phyloP scores from a whole-genome alignment of 2,888 invertebrate species.

The Isoperla grammatica region DNA sequence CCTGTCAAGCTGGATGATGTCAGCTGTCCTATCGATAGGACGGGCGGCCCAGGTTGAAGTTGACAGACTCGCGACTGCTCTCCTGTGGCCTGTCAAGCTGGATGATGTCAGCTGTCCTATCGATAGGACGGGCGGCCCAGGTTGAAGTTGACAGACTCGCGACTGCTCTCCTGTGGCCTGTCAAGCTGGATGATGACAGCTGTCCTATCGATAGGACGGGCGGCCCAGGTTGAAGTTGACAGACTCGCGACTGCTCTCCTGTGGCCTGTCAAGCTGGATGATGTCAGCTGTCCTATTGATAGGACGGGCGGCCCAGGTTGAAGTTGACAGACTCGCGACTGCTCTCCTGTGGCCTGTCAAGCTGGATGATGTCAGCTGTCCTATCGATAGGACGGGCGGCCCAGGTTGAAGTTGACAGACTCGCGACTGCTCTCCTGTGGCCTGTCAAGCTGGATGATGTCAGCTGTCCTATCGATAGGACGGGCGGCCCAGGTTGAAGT shows the following conservation, averaged over 20 bases:
- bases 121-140: conserved; percentile 23
- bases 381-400: conserved; percentile 25
- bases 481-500: conserved; percentile 20
- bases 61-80: conserved; percentile 19
- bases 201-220: conserved; percentile 25
- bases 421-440: conserved; percentile 20
- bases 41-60: conserved; percentile 20
- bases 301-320: conserved; percentile 20
- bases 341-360: conserved; percentile 24
- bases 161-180: conserved; percentile 12
- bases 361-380: conserved; percentile 26
- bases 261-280: conserved; percentile 26
- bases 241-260: conserved; percentile 19
- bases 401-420: conserved; percentile 23
- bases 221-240: conserved; percentile 22
- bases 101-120: conserved; percentile 28
- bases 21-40: conserved; percentile 28
- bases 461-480: conserved; percentile 28
- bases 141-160: conserved; percentile 23
- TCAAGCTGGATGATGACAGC: conserved; percentile 26
- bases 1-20: conserved; percentile 26
- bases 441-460: conserved; percentile 26
- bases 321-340: conserved; percentile 22
- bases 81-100: conserved; percentile 25
- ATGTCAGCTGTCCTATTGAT: conserved; percentile 28